These are phyloP conservation scores for Zygothrica quintamaculata DNA, from an alignment of 2,888 invertebrate genomes.

Conservation along the genomic window DNA sequence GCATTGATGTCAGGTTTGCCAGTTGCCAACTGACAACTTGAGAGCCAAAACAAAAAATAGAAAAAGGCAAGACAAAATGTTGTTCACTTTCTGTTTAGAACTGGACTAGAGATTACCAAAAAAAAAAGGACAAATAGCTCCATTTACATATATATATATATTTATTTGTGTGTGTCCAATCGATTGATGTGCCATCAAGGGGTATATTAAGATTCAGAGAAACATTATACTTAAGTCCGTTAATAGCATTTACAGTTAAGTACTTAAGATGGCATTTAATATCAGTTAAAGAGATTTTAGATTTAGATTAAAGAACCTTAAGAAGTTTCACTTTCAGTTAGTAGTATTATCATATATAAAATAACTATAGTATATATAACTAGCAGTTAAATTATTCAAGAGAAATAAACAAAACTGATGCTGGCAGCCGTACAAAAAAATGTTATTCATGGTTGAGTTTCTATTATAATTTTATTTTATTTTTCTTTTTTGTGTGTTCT, in stretches of 20 bases:
- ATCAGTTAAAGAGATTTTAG: background rate
- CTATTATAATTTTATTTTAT: constrained; percentile 15
- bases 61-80: background rate
- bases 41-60: background rate
- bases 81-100: background rate
- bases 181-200: background rate
- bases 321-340: too few relatives aligned
- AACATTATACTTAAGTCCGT: background rate
- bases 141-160: background rate
- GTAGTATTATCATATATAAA: too few relatives aligned
- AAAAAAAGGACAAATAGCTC: background rate
- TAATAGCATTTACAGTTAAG: background rate
- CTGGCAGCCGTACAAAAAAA: background rate
- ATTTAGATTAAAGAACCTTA: too few relatives aligned
- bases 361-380: background rate
- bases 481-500: background rate
- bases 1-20: constrained; percentile 6
- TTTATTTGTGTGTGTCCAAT: background rate
- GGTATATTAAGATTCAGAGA: background rate
- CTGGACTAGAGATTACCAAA: constrained; percentile 3
- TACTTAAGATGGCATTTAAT: constrained; percentile 1
- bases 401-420: constrained; percentile 8
- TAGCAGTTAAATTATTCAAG: constrained; percentile 12
- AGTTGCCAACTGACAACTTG: constrained; percentile 8
- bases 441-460: constrained; percentile 14